Conservation (phyloP, 2,888 invertebrate species). For the Chironomus riparius region DNA sequence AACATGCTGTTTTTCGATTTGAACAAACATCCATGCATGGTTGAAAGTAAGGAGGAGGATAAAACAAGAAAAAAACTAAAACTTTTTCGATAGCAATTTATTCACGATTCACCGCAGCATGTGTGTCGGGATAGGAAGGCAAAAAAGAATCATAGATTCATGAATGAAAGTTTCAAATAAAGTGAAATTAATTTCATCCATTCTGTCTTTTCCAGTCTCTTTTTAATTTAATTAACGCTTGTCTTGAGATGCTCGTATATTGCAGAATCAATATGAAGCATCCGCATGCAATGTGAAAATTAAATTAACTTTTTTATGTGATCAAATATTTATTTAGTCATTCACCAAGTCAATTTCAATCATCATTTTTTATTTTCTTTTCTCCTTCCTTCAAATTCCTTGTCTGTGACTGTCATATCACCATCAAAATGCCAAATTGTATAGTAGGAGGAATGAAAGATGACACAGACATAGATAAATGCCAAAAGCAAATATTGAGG, state of each 20-base stretch:
- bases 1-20: constrained; percentile 21
- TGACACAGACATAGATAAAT: constrained; percentile 18
- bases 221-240: background rate
- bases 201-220: background rate
- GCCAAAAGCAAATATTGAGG: constrained; percentile 10
- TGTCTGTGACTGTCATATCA: background rate
- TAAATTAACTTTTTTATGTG: constrained; percentile 24
- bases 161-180: background rate
- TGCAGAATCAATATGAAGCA: background rate
- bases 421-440: background rate
- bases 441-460: background rate
- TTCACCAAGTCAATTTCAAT: background rate
- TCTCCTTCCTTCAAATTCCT: background rate
- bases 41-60: background rate
- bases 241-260: background rate
- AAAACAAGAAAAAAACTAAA: background rate
- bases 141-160: background rate
- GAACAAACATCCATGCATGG: background rate
- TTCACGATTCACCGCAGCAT: constrained; percentile 20
- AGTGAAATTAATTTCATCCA: background rate
- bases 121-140: background rate
- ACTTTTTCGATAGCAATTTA: constrained; percentile 12
- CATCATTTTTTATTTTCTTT: background rate
- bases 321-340: constrained; percentile 22
- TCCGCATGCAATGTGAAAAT: background rate